Base-by-base conservation (phyloP, 1,140 invertebrate species). In the Euura saliciscinereae region DNA sequence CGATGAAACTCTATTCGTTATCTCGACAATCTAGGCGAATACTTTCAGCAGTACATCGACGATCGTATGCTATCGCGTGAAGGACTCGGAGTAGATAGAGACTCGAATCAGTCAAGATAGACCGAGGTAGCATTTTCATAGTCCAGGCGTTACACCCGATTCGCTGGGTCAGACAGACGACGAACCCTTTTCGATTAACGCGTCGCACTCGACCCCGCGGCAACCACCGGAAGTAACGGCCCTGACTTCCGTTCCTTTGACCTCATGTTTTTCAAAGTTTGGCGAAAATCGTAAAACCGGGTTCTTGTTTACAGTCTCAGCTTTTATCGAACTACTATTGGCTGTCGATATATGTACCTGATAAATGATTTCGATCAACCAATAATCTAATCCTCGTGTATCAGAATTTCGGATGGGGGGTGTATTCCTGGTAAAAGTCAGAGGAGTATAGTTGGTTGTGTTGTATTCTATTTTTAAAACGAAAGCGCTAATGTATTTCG, bases 101-200 rank as follows among this genome's bases (percentile, higher is more conserved):
- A n/a, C 51, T 59, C 51, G 13, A 59, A n/a, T n/a, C 13, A n/a
- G 51, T 28, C 51, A 6, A 59, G 13, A n/a, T n/a, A n/a, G n/a
- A 59, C 51, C 51, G 51, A n/a, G 28, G 51, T 59, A 59, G 51
- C 51, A 8, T 59, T 59, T 59, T 59, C 51, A 59, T 4, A 8
- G 13, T 11, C 3, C 13, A n/a, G 10, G 8, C 10, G 51, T 59
- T 4, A 3, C 3, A 59, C 51, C 13, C 13, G 51, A 59, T 3
- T 59, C 51, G 51, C 51, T 59, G 51, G 13, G 51, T 59, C 51
- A 59, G 51, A n/a, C 51, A 59, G 13, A 59, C 51, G 28, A 28
- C 28, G 51, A 59, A 59, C 51, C 51, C 51, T 6, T 59, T 59
- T n/a, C 51, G 51, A 59, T 59, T 59, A 59, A 59, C 51, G 51